Conservation (phyloP, 1,140 invertebrate genomes). For the Drosophila tani region DNA sequence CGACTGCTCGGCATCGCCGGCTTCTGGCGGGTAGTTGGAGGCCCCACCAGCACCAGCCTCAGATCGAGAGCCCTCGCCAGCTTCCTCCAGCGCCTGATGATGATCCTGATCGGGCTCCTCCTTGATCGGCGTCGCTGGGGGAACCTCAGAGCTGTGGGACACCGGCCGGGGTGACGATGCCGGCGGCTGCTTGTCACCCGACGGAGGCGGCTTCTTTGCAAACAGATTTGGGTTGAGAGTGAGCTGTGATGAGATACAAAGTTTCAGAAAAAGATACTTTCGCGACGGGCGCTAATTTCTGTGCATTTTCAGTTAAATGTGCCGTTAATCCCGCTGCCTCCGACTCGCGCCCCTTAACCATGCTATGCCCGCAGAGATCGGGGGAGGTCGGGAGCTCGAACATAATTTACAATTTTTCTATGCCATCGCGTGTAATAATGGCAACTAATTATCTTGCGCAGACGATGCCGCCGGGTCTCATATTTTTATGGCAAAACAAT, state of each 20-base stretch:
- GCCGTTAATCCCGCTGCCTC: constrained; percentile 50
- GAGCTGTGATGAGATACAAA: constrained; percentile 59
- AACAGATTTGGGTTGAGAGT: constrained; percentile 80
- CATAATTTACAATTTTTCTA: constrained; percentile 69
- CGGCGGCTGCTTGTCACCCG: constrained; percentile 36
- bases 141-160: constrained; percentile 9
- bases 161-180: constrained; percentile 16
- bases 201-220: constrained; percentile 62
- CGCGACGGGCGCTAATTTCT: constrained; percentile 72
- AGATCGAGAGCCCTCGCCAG: constrained; percentile 24
- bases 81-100: constrained; percentile 38
- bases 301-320: constrained; percentile 75
- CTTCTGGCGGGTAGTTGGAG: constrained; percentile 47
- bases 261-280: constrained; percentile 18
- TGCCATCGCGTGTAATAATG: constrained; percentile 65
- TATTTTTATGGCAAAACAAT: constrained; percentile 82
- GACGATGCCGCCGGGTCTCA: constrained; percentile 70
- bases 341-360: no score
- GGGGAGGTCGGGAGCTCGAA: background rate
- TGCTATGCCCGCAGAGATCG: constrained; percentile 20
- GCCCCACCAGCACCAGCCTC: background rate
- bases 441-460: constrained; percentile 79
- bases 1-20: constrained; percentile 74
- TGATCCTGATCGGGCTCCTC: constrained; percentile 66
- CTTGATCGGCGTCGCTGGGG: constrained; percentile 50